Evolutionary conservation across 2,113 vertebrate genomes (phyloP).

Genomic region (Alethe diademata): DNA sequence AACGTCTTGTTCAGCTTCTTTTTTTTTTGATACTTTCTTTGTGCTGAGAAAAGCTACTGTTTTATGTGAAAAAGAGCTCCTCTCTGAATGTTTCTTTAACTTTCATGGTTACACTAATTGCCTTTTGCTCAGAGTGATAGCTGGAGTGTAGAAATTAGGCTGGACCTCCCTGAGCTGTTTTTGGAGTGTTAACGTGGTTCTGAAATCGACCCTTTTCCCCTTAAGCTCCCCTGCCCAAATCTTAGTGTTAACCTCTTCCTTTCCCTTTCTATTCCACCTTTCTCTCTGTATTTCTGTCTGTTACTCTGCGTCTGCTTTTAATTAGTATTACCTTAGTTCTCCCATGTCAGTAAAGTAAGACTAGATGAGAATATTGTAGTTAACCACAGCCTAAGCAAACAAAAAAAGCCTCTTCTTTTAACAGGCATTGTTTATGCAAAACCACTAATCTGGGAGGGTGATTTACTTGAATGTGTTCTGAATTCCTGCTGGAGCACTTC

Average conservation of each 20-base stretch:
- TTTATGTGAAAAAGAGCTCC: not conserved
- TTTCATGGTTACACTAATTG: not conserved
- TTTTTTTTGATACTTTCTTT: not conserved
- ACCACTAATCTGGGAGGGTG: not conserved
- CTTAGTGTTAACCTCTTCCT: not conserved
- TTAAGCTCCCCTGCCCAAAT: not conserved
- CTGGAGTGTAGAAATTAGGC: not conserved
- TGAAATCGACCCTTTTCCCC: not conserved
- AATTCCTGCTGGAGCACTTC: conserved; percentile 1
- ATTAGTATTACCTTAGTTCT: not conserved
- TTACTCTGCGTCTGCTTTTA: not conserved
- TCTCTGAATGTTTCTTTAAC: not conserved
- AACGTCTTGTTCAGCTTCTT: not conserved
- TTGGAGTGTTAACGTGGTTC: not conserved
- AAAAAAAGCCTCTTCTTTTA: not conserved
- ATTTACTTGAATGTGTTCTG: not conserved
- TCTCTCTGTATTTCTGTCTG: not conserved
- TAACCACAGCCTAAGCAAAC: not conserved
- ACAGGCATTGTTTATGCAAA: not conserved
- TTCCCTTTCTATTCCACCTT: not conserved
- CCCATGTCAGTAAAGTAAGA: not conserved
- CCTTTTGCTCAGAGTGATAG: not conserved
- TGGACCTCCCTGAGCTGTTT: not conserved
- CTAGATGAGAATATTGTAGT: not conserved
- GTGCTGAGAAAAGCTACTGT: not conserved